Conservation (phyloP, 1,140 invertebrate species). For the Sminthurinus signatus region DNA sequence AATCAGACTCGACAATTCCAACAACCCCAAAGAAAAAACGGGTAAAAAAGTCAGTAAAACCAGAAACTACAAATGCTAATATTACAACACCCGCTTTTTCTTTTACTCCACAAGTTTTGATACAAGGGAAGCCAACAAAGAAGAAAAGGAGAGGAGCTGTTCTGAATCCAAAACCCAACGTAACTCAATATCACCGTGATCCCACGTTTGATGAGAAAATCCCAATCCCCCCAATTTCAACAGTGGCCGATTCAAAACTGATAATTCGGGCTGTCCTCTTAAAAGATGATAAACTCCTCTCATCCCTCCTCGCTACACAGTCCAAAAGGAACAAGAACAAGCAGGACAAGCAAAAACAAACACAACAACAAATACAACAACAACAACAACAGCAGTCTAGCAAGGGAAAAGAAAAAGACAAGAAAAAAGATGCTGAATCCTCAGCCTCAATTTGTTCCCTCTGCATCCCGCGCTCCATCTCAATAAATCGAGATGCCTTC, state of each 20-base stretch:
- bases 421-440: no score
- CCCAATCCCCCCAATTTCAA: constrained; percentile 48
- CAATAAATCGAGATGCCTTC: constrained; percentile 42
- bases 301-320: constrained; percentile 24
- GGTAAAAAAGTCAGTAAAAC: no score
- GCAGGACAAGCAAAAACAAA: no score
- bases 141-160: constrained; percentile 13
- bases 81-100: no score
- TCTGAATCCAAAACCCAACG: constrained; percentile 41
- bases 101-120: no score
- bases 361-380: no score
- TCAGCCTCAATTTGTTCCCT: constrained; percentile 20
- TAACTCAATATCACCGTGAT: constrained; percentile 48
- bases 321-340: no score
- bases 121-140: background rate
- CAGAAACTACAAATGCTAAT: no score
- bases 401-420: no score
- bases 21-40: no score
- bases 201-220: constrained; percentile 49
- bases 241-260: constrained; percentile 46
- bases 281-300: constrained; percentile 42
- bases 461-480: constrained; percentile 29
- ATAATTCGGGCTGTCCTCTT: constrained; percentile 48
- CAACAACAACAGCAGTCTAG: no score
- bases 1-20: no score